Evolutionary conservation across 30 jellyfish, hydroid and myxozoan genomes (phyloP), one percentile per base, ranked within the genome.

Genomic region (Turritopsis dohrnii): DNA sequence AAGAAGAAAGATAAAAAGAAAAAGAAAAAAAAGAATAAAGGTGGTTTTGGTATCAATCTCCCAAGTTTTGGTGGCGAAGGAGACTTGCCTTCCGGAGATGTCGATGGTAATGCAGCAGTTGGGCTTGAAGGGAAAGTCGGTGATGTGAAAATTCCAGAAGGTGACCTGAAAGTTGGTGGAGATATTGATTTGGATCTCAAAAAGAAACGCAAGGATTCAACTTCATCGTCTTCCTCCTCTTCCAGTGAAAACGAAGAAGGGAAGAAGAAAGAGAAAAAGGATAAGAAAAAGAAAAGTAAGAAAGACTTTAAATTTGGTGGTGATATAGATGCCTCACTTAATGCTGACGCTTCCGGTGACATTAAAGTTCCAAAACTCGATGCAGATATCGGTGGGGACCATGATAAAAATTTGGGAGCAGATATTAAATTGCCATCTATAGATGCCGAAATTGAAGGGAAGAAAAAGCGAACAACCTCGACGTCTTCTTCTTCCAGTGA

Each of bases 211-310:
- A n/a, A 25, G 24, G 81, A 25, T 19, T 72, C 81, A 25, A n/a
- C 21, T 72, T 72, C 81, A 21, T 60, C 73, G 19, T 24, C 65
- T 13, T 74, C 83, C 24, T 74, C 83, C 17, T n/a, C 54, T 29
- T 41, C 60, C 13, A 17, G 16, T 24, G 83, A 74, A 13, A 0
- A 26, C 17, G 83, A 74, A 13, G 83, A 74, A 16, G n/a, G 24
- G 65, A 74, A 74, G n/a, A 24, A 74, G 72, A 74, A 74, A n/a
- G 24, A 74, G 83, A 74, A 74, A n/a, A 74, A 74, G 21, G 65
- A 52, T 22, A 52, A 80, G 53, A 52, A 31, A 0, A 80, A 74
- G 83, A 69, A 69, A 69, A 19, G 30, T n/a, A 27, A 69, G 31
- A 69, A 69, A 69, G 60, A 41, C 60, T 5, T 41, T 41, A 17